Base-by-base conservation (phyloP, 92 coral and sea anemone genomes). In the Epizoanthus illoricatus region DNA sequence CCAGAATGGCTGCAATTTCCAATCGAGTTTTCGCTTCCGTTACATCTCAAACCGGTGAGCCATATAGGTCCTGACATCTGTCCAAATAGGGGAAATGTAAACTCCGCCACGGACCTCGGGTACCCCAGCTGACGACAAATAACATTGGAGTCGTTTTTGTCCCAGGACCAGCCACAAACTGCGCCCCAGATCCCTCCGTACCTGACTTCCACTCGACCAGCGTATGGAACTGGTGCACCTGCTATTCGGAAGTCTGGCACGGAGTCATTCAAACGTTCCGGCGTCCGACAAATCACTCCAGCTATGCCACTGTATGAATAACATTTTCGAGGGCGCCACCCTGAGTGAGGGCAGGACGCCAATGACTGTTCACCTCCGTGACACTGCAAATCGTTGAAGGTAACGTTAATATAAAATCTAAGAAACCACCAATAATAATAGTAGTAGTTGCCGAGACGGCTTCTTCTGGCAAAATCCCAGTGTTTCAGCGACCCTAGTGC, bases 141-240 rank as follows among this genome's bases (percentile, higher is more conserved):
- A 43, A 87, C 90, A 16, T 69, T 81, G 59, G 90, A 80, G 20
- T 79, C 68, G 47, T 87, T 73, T 15, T 19, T 72, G 40, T 83
- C 73, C 87, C 84, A 87, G 42, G 56, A 55, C 33, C n/a, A 19
- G 39, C 21, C 2, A 42, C 87, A 87, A 8, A 83, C 8, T 11
- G 84, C 49, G 7, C 90, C 90, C 90, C 90, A 87, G 62, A 87
- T 83, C n/a, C 87, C 90, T n/a, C 59, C 84, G 80, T 87, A 87
- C 41, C 81, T 85, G 54, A 87, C 58, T 63, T 83, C 85, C 16
- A 87, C 87, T 41, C 87, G 87, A 12, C 82, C 82, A 78, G 82
- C 71, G 18, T 36, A 33, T 13, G 28, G 11, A 10, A 40, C 40
- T 8, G 71, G 82, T 15, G 41, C 71, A 5, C 57, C 56, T 10